A percentile compares a stretch with the other conserved stretches of the same genome.
Evolutionary conservation across 2,113 vertebrate species (phyloP).

Genomic region (Bungarus multicinctus): DNA sequence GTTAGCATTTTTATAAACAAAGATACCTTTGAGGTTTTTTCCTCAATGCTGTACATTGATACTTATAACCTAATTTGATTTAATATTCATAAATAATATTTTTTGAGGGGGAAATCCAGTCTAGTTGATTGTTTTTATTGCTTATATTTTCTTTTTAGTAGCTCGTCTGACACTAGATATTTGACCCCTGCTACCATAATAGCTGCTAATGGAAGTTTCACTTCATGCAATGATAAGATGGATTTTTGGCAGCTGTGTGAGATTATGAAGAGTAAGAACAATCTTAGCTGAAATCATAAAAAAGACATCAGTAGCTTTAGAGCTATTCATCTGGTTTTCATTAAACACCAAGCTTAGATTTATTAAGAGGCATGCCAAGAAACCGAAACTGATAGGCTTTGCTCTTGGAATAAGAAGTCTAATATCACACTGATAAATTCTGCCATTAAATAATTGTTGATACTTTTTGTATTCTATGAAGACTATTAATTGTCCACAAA

Average conservation of each 20-base stretch:
- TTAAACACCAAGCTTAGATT: conserved; percentile 79
- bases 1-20: neutral
- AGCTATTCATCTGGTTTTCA: conserved; percentile 85
- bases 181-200: conserved; percentile 75
- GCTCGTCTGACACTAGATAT: conserved; percentile 65
- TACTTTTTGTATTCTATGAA: conserved; percentile 5
- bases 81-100: conserved; percentile 20
- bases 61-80: conserved; percentile 7
- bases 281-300: conserved; percentile 81
- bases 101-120: conserved; percentile 31
- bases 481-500: neutral
- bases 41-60: conserved; percentile 12
- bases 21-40: neutral
- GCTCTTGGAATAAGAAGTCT: conserved; percentile 49
- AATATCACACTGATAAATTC: conserved; percentile 64
- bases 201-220: conserved; percentile 88
- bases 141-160: conserved; percentile 64
- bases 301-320: conserved; percentile 79
- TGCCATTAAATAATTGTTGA: conserved; percentile 56
- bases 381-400: conserved; percentile 73
- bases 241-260: conserved; percentile 83
- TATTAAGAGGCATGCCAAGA: conserved; percentile 80
- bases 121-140: conserved; percentile 49
- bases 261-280: conserved; percentile 84
- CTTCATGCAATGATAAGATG: conserved; percentile 88